Evolutionary conservation across 2,888 invertebrate species (phyloP), one percentile per base, ranked within the genome.

Genomic region (Sminthurinus aureus): DNA sequence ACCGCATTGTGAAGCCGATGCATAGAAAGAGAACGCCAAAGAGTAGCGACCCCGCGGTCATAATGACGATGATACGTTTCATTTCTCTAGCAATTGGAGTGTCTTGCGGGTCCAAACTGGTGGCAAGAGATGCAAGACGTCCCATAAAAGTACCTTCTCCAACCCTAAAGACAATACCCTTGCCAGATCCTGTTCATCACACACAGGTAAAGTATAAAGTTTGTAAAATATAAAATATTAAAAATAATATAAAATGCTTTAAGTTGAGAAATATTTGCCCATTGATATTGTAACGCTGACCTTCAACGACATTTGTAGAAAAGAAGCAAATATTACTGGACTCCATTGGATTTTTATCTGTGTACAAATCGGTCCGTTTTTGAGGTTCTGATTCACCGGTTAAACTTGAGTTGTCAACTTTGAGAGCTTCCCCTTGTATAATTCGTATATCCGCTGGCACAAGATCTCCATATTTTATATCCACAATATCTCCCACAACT

Each of bases 381-480:
- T 81, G 81, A 13, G 83, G 83, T 9, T 84, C 83, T 18, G 80
- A 64, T 71, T 84, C 83, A 18, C 83, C 83, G 0, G 83, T 84
- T 18, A 84, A 52, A 1, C 77, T 71, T 0, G 83, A 80, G 22
- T 84, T 84, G 77, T 84, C 83, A 18, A 84, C 83, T 24, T 81
- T 77, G 20, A 84, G 79, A 51, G 69, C 22, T 51, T 82, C 51
- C 11, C 82, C 38, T 20, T 82, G 51, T 11, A 82, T 76, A 50
- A 77, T 15, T 58, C 58, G 66, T 1, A 84, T 84, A 73, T 84
- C 83, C 18, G 83, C 83, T 74, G 99, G 99, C 89, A 99, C 96
- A 89, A 98, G 93, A 92, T 99, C 99, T 89, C 99, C 99, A 91
- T 98, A 98, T 92, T 99, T 98, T 51, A 93, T 91, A 74, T 92